These are phyloP conservation scores for Drosophila helvetica DNA, from an alignment of 2,888 invertebrate genomes.

Conservation along the genomic window DNA sequence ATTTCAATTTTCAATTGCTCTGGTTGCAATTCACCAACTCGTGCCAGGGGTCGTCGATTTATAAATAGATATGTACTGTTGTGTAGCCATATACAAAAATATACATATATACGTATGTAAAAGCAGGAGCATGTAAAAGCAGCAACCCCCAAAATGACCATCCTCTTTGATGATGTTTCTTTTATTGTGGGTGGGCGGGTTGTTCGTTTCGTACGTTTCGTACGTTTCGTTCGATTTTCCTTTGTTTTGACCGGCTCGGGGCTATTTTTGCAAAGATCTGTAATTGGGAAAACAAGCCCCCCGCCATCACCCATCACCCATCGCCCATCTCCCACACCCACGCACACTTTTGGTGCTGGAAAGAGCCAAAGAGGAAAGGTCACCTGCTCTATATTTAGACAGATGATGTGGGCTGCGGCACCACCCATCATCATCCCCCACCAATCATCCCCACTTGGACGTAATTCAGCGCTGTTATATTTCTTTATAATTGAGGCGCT, in stretches of 20 bases:
- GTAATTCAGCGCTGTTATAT: constrained; percentile 51
- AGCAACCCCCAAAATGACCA: constrained; percentile 22
- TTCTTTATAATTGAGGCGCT: constrained; percentile 62
- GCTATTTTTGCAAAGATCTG: constrained; percentile 46
- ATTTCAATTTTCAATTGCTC: constrained; percentile 1
- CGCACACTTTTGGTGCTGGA: constrained; percentile 25
- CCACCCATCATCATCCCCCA: constrained; percentile 33
- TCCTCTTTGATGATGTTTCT: constrained; percentile 31
- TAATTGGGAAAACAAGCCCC: constrained; percentile 40
- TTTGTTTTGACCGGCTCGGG: constrained; percentile 25
- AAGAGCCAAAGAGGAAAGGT: constrained; percentile 38
- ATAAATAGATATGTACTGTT: constrained; percentile 23
- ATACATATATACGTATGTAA: background rate
- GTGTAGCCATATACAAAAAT: background rate
- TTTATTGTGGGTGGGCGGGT: background rate
- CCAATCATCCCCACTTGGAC: constrained; percentile 44
- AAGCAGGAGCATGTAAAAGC: background rate
- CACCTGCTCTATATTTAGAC: constrained; percentile 58
- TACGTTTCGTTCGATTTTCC: background rate
- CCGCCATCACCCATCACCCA: constrained; percentile 9
- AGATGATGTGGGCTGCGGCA: constrained; percentile 50
- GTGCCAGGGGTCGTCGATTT: constrained; percentile 32
- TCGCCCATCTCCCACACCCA: constrained; percentile 6
- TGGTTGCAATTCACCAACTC: constrained; percentile 53
- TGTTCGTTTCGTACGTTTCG: background rate